Conservation (phyloP, 2,113 vertebrate genomes). For the Calyptommatus sinebrachiatus region DNA sequence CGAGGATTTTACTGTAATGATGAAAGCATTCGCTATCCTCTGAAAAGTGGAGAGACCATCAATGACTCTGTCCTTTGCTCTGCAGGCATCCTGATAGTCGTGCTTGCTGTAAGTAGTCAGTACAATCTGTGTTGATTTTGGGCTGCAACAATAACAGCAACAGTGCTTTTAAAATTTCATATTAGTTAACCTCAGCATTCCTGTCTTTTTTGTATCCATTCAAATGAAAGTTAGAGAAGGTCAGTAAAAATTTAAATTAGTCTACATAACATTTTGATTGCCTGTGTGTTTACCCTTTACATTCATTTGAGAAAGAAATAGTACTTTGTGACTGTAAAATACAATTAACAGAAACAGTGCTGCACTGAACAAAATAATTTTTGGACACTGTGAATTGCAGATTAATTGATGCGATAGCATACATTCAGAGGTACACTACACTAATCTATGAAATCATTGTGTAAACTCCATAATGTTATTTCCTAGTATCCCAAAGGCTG, state of each 20-base stretch:
- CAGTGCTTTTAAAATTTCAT: neutral
- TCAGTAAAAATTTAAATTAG: neutral
- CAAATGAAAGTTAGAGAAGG: neutral
- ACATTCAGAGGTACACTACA: neutral
- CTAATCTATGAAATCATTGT: neutral
- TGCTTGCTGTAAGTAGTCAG: slow-evolving; percentile 87
- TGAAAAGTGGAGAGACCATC: slow-evolving; percentile 94
- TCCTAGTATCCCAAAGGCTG: no score
- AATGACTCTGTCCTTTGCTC: slow-evolving; percentile 93
- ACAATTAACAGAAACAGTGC: neutral
- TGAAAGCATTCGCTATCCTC: slow-evolving; percentile 94
- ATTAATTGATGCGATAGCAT: neutral
- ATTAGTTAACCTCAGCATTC: neutral
- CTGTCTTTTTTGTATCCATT: neutral
- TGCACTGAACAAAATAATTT: neutral
- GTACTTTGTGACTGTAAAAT: neutral
- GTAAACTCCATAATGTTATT: neutral
- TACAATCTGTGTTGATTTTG: neutral
- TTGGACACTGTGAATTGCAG: neutral
- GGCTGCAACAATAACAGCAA: neutral
- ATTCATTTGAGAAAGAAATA: neutral
- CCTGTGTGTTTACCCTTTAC: neutral
- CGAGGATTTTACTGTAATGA: slow-evolving; percentile 94
- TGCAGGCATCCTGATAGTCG: slow-evolving; percentile 93
- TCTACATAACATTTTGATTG: neutral